These are phyloP conservation scores for Brachyrhaphis roseni DNA, from an alignment of 2,797 vertebrate genomes.

Conservation along the genomic window DNA sequence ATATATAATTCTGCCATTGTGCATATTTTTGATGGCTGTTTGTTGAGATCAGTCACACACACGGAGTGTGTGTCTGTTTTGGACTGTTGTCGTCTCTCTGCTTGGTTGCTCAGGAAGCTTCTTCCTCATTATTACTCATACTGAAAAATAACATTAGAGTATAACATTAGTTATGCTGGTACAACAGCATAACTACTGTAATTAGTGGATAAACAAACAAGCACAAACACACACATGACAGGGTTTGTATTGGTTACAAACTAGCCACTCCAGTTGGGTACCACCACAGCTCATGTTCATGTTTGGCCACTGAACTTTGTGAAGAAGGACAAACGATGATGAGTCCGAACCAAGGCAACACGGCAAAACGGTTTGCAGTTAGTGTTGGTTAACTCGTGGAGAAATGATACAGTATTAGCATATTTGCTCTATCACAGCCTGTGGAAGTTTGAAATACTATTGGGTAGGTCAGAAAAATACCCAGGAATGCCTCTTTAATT, in stretches of 20 bases:
- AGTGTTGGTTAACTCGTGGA: neutral
- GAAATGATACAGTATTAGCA: neutral
- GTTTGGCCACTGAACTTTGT: neutral
- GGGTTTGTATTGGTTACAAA: neutral
- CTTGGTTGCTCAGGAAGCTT: constrained; percentile 52
- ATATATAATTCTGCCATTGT: neutral
- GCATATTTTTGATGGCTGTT: neutral
- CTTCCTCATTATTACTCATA: neutral
- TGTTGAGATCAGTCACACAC: neutral
- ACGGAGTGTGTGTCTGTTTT: constrained; percentile 1
- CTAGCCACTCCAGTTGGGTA: neutral
- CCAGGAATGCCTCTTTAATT: neutral
- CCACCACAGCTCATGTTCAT: neutral
- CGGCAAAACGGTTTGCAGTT: neutral
- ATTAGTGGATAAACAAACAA: neutral
- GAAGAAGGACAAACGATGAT: neutral
- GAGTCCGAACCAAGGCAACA: neutral
- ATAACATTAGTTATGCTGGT: too few relatives aligned
- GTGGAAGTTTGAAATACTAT: neutral
- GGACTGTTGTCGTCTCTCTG: constrained; percentile 25
- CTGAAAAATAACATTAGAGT: neutral
- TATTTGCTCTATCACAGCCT: neutral
- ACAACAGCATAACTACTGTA: neutral
- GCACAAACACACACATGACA: neutral
- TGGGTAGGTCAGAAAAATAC: neutral